These are phyloP conservation scores for Agelas oroides DNA, from an alignment of 37 sponge, comb jelly and placozoan genomes.

Conservation along the genomic window DNA sequence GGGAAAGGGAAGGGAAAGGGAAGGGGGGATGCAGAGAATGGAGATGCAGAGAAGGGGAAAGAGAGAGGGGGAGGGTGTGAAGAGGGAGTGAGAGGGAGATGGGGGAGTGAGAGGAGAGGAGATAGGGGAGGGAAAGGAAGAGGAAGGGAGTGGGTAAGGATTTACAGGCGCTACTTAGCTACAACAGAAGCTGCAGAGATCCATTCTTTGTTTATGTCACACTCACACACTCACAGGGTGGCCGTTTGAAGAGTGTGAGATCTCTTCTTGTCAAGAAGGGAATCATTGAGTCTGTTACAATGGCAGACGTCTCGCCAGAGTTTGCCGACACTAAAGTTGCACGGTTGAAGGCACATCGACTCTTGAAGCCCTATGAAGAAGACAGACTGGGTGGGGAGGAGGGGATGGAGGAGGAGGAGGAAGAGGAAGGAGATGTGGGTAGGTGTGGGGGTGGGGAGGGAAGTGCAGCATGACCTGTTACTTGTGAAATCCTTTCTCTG, in stretches of 20 bases:
- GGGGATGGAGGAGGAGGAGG: conserved; percentile 38
- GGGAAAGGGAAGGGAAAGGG: no score
- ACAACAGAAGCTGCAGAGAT: no score
- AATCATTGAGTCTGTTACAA: background rate
- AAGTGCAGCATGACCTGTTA: background rate
- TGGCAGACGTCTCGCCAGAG: conserved; percentile 4
- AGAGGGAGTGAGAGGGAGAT: background rate
- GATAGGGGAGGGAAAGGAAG: no score
- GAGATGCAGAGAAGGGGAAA: no score
- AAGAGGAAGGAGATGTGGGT: conserved; percentile 25
- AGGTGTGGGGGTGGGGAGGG: background rate
- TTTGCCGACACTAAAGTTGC: conserved; percentile 20
- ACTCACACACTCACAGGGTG: no score
- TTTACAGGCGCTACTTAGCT: no score
- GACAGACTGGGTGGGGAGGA: conserved; percentile 14
- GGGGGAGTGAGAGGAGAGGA: no score
- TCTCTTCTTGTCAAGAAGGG: background rate
- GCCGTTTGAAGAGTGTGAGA: background rate
- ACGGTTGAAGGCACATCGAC: background rate
- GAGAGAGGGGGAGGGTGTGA: background rate
- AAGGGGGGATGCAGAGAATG: no score
- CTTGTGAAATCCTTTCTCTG: no score
- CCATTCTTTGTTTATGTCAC: no score
- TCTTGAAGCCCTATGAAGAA: conserved; percentile 22
- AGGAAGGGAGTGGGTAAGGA: no score